Conservation (phyloP, 2,888 invertebrate species). For the Strigamia transsilvanica region DNA sequence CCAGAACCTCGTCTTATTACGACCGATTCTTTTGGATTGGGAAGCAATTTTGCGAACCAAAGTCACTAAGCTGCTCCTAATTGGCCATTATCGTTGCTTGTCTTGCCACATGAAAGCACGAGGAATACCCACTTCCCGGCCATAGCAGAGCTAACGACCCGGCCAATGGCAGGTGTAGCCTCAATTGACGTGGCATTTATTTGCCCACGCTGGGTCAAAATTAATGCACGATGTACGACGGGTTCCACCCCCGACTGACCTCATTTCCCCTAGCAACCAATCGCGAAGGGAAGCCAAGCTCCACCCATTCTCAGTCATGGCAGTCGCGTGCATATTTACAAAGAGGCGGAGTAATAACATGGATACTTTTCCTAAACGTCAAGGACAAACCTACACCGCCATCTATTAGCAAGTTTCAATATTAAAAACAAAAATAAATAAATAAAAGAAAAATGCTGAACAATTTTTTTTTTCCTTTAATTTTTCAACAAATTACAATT, state of each 20-base stretch:
- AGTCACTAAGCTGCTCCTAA: conserved; percentile 48
- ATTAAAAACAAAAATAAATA: background rate
- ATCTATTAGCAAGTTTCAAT: background rate
- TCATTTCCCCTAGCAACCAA: conserved; percentile 26
- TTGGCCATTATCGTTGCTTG: conserved; percentile 48
- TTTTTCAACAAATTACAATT: background rate
- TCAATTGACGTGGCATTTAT: conserved; percentile 42
- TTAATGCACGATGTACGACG: conserved; percentile 9
- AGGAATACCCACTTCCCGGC: conserved; percentile 41
- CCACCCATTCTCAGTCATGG: conserved; percentile 20
- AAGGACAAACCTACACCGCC: background rate
- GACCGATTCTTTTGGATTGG: conserved; percentile 33
- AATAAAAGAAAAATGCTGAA: background rate
- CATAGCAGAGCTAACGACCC: conserved; percentile 18
- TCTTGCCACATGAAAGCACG: conserved; percentile 41
- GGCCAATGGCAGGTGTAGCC: conserved; percentile 37
- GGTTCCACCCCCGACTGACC: conserved; percentile 29
- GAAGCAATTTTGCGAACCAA: conserved; percentile 39
- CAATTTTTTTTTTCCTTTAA: background rate
- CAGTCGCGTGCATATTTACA: conserved; percentile 29
- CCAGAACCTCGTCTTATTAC: conserved; percentile 42
- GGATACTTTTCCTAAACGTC: background rate
- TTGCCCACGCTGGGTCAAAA: conserved; percentile 29
- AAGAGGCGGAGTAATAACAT: background rate
- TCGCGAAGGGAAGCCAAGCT: background rate